phyloP scores from a whole-genome alignment of 1,140 invertebrate species.

The Popillia japonica region DNA sequence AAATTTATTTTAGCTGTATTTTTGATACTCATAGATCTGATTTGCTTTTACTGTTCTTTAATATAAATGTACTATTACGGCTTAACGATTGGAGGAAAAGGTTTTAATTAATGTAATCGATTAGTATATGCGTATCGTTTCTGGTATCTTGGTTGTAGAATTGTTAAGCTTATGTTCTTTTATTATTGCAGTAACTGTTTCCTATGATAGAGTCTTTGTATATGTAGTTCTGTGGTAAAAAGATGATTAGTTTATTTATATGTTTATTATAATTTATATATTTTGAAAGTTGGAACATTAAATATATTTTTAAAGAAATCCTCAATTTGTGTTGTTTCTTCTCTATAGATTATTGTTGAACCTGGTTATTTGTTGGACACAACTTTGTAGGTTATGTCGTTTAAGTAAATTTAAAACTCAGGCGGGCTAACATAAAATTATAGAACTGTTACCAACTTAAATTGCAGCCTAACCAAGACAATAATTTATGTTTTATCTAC shows the following conservation, averaged over 20 bases:
- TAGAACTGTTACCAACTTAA: too few relatives aligned
- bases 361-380: too few relatives aligned
- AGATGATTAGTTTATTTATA: not conserved
- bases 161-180: not conserved
- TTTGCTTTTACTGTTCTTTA: not conserved
- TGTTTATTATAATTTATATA: not conserved
- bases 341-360: not conserved
- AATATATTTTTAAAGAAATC: not conserved
- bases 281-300: not conserved
- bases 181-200: not conserved
- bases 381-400: too few relatives aligned
- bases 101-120: not conserved
- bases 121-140: not conserved
- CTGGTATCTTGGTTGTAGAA: not conserved
- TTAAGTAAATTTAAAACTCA: too few relatives aligned
- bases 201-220: not conserved
- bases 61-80: not conserved
- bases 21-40: not conserved
- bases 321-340: not conserved
- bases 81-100: not conserved
- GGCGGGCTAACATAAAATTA: too few relatives aligned
- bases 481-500: too few relatives aligned
- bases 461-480: too few relatives aligned
- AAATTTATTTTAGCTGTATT: not conserved
- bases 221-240: not conserved